Evolutionary conservation across 1,140 invertebrate genomes (phyloP).

Genomic region (Homalodisca vitripennis): DNA sequence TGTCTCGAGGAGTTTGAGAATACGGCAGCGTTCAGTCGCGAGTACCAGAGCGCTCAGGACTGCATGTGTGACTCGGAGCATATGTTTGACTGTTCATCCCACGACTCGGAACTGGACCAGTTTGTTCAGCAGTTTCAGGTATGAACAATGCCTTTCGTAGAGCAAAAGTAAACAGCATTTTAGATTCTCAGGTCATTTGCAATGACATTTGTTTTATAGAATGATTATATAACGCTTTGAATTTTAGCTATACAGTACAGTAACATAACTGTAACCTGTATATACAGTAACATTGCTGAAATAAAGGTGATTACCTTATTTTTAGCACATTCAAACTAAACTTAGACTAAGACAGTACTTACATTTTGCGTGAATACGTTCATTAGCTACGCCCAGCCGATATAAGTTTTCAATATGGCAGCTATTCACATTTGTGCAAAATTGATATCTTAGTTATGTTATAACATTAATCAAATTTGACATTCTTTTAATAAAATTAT

Average conservation of each 20-base stretch:
- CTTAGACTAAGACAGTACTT: too few species aligned
- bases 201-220: background rate
- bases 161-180: background rate
- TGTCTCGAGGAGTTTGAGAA: slow-evolving; percentile 94
- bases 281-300: background rate
- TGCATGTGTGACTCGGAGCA: slow-evolving; percentile 99
- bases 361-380: too few species aligned
- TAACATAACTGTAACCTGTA: too few species aligned
- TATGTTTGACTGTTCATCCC: slow-evolving; percentile 87
- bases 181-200: background rate
- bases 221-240: too few species aligned
- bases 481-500: too few species aligned
- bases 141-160: slow-evolving; percentile 2
- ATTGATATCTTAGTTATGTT: too few species aligned
- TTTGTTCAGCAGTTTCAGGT: slow-evolving; percentile 58
- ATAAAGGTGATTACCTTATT: background rate
- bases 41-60: slow-evolving; percentile 90
- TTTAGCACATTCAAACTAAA: too few species aligned
- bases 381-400: too few species aligned
- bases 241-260: too few species aligned
- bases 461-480: too few species aligned
- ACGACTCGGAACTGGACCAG: slow-evolving; percentile 53
- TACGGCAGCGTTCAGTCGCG: slow-evolving; percentile 90
- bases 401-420: too few species aligned
- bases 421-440: too few species aligned